These are phyloP conservation scores for Adelges cooleyi DNA, from an alignment of 1,140 invertebrate species.

Conservation along the genomic window DNA sequence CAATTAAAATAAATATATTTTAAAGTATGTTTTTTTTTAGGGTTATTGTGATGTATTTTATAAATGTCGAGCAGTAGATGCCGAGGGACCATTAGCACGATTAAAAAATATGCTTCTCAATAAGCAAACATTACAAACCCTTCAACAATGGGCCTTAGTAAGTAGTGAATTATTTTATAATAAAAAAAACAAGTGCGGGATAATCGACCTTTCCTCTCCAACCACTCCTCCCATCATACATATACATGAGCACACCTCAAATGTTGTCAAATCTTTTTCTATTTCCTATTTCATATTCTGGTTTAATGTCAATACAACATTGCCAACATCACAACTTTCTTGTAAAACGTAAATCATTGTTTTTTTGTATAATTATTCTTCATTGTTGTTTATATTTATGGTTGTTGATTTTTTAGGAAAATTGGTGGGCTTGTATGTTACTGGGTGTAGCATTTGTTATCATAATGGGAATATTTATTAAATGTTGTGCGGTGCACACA, in stretches of 20 bases:
- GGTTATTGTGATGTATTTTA: slow-evolving; percentile 98
- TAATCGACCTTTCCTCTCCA: too few relatives aligned
- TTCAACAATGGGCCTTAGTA: slow-evolving; percentile 79
- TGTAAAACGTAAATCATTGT: too few relatives aligned
- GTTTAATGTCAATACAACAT: too few relatives aligned
- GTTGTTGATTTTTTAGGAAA: slow-evolving; percentile 57
- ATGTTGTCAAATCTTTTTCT: too few relatives aligned
- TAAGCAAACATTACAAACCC: slow-evolving; percentile 69
- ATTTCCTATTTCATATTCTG: too few relatives aligned
- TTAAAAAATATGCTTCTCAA: slow-evolving; percentile 95
- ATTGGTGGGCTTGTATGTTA: slow-evolving; percentile 94
- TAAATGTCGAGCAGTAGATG: slow-evolving; percentile 93
- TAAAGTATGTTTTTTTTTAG: slow-evolving; percentile 41
- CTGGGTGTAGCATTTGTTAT: slow-evolving; percentile 84
- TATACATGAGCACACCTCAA: too few relatives aligned
- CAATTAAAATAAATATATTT: too few relatives aligned
- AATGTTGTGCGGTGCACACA: slow-evolving; percentile 97
- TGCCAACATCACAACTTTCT: too few relatives aligned
- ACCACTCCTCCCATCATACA: too few relatives aligned
- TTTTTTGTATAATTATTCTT: too few relatives aligned
- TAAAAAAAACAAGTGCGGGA: too few relatives aligned
- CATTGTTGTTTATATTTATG: too few relatives aligned
- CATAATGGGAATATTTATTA: slow-evolving; percentile 97
- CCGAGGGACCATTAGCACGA: slow-evolving; percentile 90
- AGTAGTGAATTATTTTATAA: slow-evolving; percentile 34